These are phyloP conservation scores for Euplexia lucipara DNA, from an alignment of 2,888 invertebrate species.

Conservation along the genomic window DNA sequence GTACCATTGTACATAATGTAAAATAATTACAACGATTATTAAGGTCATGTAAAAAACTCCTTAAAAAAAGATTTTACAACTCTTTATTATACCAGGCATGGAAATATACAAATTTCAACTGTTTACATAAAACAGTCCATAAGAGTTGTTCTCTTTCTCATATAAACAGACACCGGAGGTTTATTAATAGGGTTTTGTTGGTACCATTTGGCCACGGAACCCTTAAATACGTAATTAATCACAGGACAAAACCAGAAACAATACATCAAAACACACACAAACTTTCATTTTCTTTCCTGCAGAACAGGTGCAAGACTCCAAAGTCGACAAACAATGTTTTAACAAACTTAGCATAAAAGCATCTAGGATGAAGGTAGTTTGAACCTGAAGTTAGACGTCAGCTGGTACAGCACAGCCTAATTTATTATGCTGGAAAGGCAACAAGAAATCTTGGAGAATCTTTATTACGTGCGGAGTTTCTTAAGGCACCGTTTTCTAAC, in stretches of 20 bases:
- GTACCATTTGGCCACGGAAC: too few species aligned
- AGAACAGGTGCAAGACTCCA: conserved; percentile 17
- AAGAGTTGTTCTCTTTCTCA: too few species aligned
- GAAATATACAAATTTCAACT: too few species aligned
- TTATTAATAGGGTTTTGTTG: too few species aligned
- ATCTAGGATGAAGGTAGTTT: conserved; percentile 35
- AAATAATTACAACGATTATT: too few species aligned
- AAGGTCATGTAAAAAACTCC: too few species aligned
- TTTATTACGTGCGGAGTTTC: conserved; percentile 47
- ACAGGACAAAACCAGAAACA: not conserved
- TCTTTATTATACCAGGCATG: too few species aligned
- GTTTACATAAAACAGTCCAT: too few species aligned
- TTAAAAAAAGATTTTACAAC: too few species aligned
- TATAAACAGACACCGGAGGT: too few species aligned
- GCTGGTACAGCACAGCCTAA: conserved; percentile 44
- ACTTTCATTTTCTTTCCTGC: not conserved
- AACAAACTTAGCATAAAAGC: conserved; percentile 34
- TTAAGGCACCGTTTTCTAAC: conserved; percentile 16
- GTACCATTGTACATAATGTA: too few species aligned
- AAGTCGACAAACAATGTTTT: conserved; percentile 25
- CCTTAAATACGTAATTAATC: too few species aligned
- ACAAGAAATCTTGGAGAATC: conserved; percentile 52
- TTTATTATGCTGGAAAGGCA: conserved; percentile 47
- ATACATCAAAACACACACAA: not conserved
- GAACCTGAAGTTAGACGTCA: conserved; percentile 44